These are phyloP conservation scores for Allacma fusca DNA, from an alignment of 2,888 invertebrate genomes.

Conservation along the genomic window DNA sequence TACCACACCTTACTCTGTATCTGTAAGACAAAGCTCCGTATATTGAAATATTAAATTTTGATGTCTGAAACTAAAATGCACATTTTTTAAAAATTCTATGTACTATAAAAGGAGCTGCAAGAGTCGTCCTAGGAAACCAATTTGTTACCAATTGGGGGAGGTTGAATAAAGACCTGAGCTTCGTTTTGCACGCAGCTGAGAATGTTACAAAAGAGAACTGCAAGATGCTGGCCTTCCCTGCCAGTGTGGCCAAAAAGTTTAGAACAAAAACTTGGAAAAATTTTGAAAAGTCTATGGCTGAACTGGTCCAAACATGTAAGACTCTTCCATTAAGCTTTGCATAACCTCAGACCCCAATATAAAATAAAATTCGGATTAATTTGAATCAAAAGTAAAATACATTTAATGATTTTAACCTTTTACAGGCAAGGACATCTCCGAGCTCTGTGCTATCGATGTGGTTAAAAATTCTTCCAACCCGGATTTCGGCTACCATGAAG, in stretches of 20 bases:
- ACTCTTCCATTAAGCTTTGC: neutral
- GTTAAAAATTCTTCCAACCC: neutral
- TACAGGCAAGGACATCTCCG: conserved; percentile 1
- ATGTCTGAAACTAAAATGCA: too few relatives aligned
- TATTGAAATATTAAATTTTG: too few relatives aligned
- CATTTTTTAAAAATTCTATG: too few relatives aligned
- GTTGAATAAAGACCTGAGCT: neutral
- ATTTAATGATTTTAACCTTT: neutral
- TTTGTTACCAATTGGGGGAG: neutral
- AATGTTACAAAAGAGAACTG: neutral
- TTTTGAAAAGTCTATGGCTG: conserved; percentile 75
- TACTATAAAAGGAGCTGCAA: conserved; percentile 12
- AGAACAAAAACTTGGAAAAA: conserved; percentile 75
- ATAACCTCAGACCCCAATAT: too few relatives aligned
- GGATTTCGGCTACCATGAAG: neutral
- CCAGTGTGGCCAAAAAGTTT: conserved; percentile 71
- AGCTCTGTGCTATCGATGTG: neutral
- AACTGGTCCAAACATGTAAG: conserved; percentile 71
- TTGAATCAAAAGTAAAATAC: too few relatives aligned
- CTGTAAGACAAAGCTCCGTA: too few relatives aligned
- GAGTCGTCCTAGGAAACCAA: neutral
- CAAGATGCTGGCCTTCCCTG: conserved; percentile 74
- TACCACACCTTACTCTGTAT: too few relatives aligned
- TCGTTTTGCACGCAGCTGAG: neutral
- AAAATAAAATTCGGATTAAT: too few relatives aligned